Base-by-base conservation (phyloP, 2,797 vertebrate species). In the Premnoplex brunnescens region DNA sequence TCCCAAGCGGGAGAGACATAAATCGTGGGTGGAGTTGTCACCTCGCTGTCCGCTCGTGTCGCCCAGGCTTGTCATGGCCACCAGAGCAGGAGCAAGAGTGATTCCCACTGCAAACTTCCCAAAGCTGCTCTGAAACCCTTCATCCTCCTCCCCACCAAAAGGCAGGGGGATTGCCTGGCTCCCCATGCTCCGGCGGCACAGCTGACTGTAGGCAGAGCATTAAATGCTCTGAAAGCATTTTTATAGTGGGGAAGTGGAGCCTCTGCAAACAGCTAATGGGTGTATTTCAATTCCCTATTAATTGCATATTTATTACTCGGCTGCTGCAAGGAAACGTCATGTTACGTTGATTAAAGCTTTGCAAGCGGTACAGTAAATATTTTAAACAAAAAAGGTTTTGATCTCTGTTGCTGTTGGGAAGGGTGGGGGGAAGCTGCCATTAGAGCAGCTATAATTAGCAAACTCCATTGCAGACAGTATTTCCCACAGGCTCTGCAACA, bases 301-400 rank as follows among this genome's bases (percentile, higher is more conserved):
- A 91, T 89, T 97, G 86, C 81, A 88, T 95, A 94, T 86, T 91
- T 97, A 95, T 97, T 96, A 97, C 94, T 84, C 10, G 2, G 74
- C 92, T 96, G 85, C 81, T 93, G 72, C 91, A 96, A 96, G 66
- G 94, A 97, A 97, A 89, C 62, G 91, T 74, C 90, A 96, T 95
- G 93, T 95, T 93, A 87, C 43, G 73, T 89, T 95, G 92, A 97
- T 94, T 91, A 97, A 96, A 97, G 74, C 43, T 71, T 92, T 96
- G 92, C 89, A 96, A 95, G 83, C 75, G 91, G 95, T 88, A 91
- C 91, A 64, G 93, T 91, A 96, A 97, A 97, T 74, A 97, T 95
- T 97, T 97, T 96, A 96, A 96, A 97, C 94, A 97, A 91, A 92
- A 97, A 97, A 97, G 95, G 94, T 86, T 97, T 97, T 97, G 97